These are phyloP conservation scores for Strix aluco DNA, from an alignment of 2,113 vertebrate species.

Conservation along the genomic window DNA sequence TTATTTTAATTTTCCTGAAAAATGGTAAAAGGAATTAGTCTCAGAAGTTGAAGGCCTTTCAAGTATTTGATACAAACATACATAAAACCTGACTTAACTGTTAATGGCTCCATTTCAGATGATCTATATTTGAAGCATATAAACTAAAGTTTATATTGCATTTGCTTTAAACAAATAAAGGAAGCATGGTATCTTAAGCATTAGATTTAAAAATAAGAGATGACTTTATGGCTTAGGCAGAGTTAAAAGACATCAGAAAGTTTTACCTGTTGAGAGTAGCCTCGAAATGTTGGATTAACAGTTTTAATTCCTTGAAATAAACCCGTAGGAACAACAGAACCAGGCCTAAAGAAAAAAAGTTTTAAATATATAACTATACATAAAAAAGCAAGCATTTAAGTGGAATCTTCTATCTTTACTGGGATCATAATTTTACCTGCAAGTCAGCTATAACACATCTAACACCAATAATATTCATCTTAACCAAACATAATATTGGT, in stretches of 20 bases:
- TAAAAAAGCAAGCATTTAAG: not conserved
- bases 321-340: conserved; percentile 93
- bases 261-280: conserved; percentile 95
- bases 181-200: not conserved
- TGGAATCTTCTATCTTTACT: not conserved
- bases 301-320: conserved; percentile 98
- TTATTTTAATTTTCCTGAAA: not conserved
- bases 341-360: conserved; percentile 78
- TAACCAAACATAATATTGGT: not conserved
- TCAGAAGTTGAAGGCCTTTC: not conserved
- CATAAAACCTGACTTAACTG: not conserved
- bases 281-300: conserved; percentile 95
- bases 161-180: not conserved
- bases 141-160: not conserved
- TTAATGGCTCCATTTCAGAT: not conserved
- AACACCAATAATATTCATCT: not conserved
- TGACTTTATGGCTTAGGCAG: not conserved
- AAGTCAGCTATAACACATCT: not conserved
- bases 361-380: not conserved
- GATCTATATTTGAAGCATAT: not conserved
- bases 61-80: not conserved
- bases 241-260: conserved; percentile 2
- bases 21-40: not conserved
- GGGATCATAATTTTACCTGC: not conserved
- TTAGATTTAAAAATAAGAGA: not conserved